Evolutionary conservation across 2,888 invertebrate species (phyloP), one percentile per base, ranked within the genome.

Genomic region (Diarsia dahlii): DNA sequence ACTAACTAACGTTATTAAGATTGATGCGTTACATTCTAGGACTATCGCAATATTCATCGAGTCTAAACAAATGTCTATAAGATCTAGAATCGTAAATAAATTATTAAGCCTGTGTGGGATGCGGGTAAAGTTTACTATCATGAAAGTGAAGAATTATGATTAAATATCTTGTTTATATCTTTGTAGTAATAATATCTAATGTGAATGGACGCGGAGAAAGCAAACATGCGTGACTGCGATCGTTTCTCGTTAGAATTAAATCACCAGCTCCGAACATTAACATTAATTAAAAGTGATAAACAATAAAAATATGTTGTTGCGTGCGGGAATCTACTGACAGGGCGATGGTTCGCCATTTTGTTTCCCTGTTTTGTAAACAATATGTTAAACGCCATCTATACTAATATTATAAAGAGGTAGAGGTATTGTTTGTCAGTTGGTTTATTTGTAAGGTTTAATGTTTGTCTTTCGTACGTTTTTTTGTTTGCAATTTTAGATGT

Each of bases 261-360:
- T 82, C 90, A 83, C 78, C 84, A 86, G 80, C 84, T 80, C 76
- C 60, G 70, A 74, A 71, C 84, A 91, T 92, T 90, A 90, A 79
- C 90, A 89, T 90, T 82, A 88, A 91, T 92, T 91, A 90, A 71
- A 88, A 88, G 84, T 77, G 85, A 88, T 80, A 82, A 89, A 87
- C 84, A 73, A 80, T 81, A 84, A 77, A 82, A 81, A 79, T 81
- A 76, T 71, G 52, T 65, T 71, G 74, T 84, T 80, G 84, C 86
- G 82, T 87, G 84, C 81, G 73, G 70, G 84, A 76, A 86, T 86
- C 81, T 80, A 84, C 65, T 73, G 80, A 34, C 60, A 18, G 18
- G 13, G 60, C 34, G 34, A 66, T 67, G 67, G 68, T 56, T 77
- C 66, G 67, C 66, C 68, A 71, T 84, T 85, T 83, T 78, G 72